A percentile compares a stretch with the other conserved stretches of the same genome.
phyloP scores from a whole-genome alignment of 2,888 invertebrate genomes.

The Coremacera marginata region DNA sequence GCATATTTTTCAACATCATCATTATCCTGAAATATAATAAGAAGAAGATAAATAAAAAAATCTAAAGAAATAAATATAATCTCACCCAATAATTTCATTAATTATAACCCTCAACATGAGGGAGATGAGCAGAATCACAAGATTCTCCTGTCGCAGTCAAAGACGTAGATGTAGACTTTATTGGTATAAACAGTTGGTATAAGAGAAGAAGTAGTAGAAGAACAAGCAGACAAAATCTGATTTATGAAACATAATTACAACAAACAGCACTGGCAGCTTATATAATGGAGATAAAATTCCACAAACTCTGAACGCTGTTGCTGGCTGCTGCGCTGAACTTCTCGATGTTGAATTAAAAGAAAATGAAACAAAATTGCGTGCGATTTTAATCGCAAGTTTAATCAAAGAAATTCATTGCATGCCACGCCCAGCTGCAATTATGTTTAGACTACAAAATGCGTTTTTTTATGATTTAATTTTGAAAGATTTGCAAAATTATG shows the following conservation, averaged over 20 bases:
- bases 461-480: too few relatives aligned
- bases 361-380: conserved; percentile 40
- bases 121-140: background rate
- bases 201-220: background rate
- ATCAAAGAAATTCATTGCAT: conserved; percentile 51
- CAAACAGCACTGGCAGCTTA: conserved; percentile 4
- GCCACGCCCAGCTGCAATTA: conserved; percentile 51
- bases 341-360: background rate
- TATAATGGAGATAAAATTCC: conserved; percentile 35
- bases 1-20: background rate
- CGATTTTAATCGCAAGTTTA: conserved; percentile 51
- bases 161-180: too few relatives aligned
- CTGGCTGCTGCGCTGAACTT: background rate
- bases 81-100: conserved; percentile 36
- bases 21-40: background rate
- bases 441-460: conserved; percentile 32
- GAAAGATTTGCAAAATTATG: too few relatives aligned
- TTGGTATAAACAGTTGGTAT: too few relatives aligned
- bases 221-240: conserved; percentile 26
- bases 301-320: background rate
- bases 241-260: conserved; percentile 38
- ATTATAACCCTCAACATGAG: conserved; percentile 21
- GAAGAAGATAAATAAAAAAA: background rate
- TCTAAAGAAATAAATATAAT: background rate
- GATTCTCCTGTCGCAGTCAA: too few relatives aligned